Conservation (phyloP, 2,113 vertebrate genomes). For the Andinoacara biseriatus region DNA sequence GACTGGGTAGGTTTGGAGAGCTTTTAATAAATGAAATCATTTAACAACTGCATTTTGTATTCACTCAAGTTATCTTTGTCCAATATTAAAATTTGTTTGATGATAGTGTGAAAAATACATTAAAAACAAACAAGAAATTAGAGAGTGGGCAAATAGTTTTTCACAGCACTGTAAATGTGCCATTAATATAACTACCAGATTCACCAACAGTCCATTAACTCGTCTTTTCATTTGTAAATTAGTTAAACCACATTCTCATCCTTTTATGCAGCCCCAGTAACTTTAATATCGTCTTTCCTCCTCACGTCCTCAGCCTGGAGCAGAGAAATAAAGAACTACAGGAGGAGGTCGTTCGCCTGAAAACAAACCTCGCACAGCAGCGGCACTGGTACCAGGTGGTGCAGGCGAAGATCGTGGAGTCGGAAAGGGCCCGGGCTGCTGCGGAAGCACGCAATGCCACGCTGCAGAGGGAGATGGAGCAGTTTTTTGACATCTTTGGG, state of each 20-base stretch:
- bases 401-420: constrained; percentile 79
- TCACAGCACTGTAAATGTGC: not conserved
- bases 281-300: not conserved
- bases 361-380: constrained; percentile 80
- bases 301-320: constrained; percentile 78
- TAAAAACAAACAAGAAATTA: no score
- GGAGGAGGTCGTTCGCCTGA: constrained; percentile 72
- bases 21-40: not conserved
- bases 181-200: not conserved
- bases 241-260: not conserved
- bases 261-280: not conserved
- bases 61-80: not conserved
- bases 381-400: constrained; percentile 66
- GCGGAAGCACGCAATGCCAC: constrained; percentile 79
- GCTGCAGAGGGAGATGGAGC: constrained; percentile 84
- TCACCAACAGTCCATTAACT: not conserved
- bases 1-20: not conserved
- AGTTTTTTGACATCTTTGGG: constrained; percentile 85
- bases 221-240: not conserved
- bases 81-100: not conserved
- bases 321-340: constrained; percentile 79
- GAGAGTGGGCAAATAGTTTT: not conserved
- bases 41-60: not conserved
- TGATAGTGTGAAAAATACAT: no score
- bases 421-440: constrained; percentile 74